Evolutionary conservation across 1,140 invertebrate species (phyloP), one percentile per base, ranked within the genome.

Genomic region (Trachelipus rathkii): DNA sequence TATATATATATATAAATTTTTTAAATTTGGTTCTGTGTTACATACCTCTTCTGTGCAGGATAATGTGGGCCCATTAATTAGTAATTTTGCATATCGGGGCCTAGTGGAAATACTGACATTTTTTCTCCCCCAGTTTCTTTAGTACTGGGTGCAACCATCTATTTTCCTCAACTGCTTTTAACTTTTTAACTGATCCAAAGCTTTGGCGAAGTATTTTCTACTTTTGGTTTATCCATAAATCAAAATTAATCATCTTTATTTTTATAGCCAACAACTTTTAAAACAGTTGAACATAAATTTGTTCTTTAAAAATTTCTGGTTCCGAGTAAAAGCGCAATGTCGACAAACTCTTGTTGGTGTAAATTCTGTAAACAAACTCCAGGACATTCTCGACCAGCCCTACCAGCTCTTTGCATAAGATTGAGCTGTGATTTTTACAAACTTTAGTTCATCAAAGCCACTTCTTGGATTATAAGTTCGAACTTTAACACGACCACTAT

Each of bases 401-500:
- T 86, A 2, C 96, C 96, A 15, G 92, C 90, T 75, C 95, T 87
- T 86, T 99, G 96, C 90, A 92, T 92, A 0, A 93, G 92, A 85
- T 97, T 95, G 44, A 95, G 95, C 85, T 94, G 92, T 6, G 96
- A 96, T 78, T 91, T 82, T 89, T 87, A 72, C 92, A 89, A 0
- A 97, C 91, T 83, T 91, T 91, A 50, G 84, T 13, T 93, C 84
- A 84, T 98, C 95, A 67, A 97, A 87, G 13, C 94, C 94, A 44
- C 91, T 95, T 15, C 86, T 87, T 7, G 93, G 89, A 83, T 94
- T 92, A 87, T 92, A 95, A 0, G 85, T 90, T 90, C 91, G 91
- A 75, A 89, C 89, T 87, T 99, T 99, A 0, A 98, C 95, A 84
- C 93, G 92, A 9, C 97, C 97, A 78, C 92, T 91, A 84, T 99